Conservation (phyloP, 1,140 invertebrate genomes). For the Papilio polyxenes region DNA sequence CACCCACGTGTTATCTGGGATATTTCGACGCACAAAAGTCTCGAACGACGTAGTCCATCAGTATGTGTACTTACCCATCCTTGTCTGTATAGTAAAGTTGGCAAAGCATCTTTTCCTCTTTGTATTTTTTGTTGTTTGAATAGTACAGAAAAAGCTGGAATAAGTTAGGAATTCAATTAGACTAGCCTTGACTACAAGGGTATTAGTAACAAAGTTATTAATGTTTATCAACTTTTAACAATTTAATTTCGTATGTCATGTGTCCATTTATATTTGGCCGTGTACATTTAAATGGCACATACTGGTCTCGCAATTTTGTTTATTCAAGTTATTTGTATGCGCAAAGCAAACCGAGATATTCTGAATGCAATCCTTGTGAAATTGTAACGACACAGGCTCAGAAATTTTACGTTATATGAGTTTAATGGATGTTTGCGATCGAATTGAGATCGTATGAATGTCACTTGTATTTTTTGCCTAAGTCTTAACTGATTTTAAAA, state of each 20-base stretch:
- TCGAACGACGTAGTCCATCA: too few species aligned
- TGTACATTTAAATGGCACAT: slow-evolving; percentile 22
- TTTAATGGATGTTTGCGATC: slow-evolving; percentile 3
- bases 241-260: not conserved
- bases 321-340: slow-evolving; percentile 25
- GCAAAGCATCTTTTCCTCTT: too few species aligned
- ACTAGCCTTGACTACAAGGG: not conserved
- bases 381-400: slow-evolving; percentile 7
- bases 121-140: too few species aligned
- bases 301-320: slow-evolving; percentile 28
- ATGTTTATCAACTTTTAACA: slow-evolving; percentile 12
- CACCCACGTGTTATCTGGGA: too few species aligned
- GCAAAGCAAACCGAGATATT: not conserved
- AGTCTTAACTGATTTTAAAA: not conserved
- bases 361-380: slow-evolving; percentile 21
- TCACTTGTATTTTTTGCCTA: not conserved
- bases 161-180: not conserved
- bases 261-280: not conserved
- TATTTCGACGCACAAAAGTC: too few species aligned
- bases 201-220: not conserved
- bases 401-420: not conserved
- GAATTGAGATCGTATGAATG: not conserved
- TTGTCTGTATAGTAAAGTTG: too few species aligned
- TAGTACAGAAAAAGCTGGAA: not conserved
- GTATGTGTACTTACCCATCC: too few species aligned